Conservation (phyloP, 2,888 invertebrate genomes). For the Bombylius discolor region DNA sequence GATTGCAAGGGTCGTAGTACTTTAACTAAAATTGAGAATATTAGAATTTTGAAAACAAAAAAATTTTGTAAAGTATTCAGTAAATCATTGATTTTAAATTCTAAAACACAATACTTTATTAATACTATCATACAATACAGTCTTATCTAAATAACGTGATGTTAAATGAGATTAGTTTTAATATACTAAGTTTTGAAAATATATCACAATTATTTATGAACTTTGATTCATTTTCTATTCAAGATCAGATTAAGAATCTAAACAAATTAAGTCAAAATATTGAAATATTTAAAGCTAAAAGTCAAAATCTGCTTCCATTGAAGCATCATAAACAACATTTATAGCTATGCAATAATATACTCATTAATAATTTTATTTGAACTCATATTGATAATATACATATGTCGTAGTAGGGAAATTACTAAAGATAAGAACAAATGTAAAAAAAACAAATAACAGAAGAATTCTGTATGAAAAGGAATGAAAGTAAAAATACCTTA, state of each 20-base stretch:
- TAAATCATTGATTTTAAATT: background rate
- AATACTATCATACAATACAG: background rate
- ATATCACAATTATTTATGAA: background rate
- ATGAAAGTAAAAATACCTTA: too few relatives aligned
- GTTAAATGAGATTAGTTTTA: background rate
- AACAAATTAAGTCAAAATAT: background rate
- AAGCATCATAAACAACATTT: too few relatives aligned
- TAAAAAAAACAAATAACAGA: too few relatives aligned
- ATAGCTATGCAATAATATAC: too few relatives aligned
- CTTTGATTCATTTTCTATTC: background rate
- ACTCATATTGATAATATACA: too few relatives aligned
- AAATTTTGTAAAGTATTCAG: background rate
- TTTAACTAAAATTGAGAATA: background rate
- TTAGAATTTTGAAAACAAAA: background rate
- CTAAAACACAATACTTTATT: background rate
- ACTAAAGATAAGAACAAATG: too few relatives aligned
- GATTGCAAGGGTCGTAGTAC: background rate
- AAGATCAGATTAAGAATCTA: background rate
- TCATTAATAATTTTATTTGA: too few relatives aligned
- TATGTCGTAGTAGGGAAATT: too few relatives aligned
- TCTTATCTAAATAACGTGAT: background rate
- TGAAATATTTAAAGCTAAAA: too few relatives aligned
- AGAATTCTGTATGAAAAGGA: too few relatives aligned
- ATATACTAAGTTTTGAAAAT: background rate
- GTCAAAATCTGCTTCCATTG: too few relatives aligned